phyloP scores from a whole-genome alignment of 2,888 invertebrate genomes.

The Lithophane leautieri region DNA sequence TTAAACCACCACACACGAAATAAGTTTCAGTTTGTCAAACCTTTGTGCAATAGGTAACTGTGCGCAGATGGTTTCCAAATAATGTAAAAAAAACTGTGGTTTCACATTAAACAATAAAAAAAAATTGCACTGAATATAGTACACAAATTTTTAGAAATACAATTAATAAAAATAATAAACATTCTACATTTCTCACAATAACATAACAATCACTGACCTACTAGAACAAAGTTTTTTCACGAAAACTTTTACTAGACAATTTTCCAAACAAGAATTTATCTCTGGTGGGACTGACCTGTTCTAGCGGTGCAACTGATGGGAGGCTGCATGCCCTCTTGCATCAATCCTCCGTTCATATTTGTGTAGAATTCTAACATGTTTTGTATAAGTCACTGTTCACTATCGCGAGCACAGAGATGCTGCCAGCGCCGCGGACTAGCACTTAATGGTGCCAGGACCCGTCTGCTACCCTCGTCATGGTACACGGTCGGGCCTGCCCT shows the following conservation, averaged over 20 bases:
- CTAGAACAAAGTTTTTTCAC: slow-evolving; percentile 34
- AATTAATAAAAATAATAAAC: background rate
- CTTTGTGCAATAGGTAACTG: background rate
- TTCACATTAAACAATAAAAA: background rate
- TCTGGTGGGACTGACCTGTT: slow-evolving; percentile 89
- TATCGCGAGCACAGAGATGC: slow-evolving; percentile 71
- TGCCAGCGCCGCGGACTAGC: slow-evolving; percentile 72
- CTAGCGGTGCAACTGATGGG: slow-evolving; percentile 91
- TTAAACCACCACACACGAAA: background rate
- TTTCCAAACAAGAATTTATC: slow-evolving; percentile 32
- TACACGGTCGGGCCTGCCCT: slow-evolving; percentile 65
- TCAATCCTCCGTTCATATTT: slow-evolving; percentile 91
- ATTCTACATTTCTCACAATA: background rate
- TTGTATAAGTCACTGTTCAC: slow-evolving; percentile 72
- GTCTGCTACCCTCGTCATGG: slow-evolving; percentile 63
- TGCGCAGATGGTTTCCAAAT: background rate
- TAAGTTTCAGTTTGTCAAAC: slow-evolving; percentile 13
- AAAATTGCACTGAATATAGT: background rate
- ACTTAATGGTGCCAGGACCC: slow-evolving; percentile 76
- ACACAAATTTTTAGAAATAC: too few species aligned
- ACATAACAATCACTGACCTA: slow-evolving; percentile 25
- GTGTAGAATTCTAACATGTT: slow-evolving; percentile 93
- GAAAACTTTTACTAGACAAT: slow-evolving; percentile 30
- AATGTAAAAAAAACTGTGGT: too few species aligned
- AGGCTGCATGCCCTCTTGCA: slow-evolving; percentile 90